Base-by-base conservation (phyloP, 2,113 vertebrate species). In the Dromas ardeola region DNA sequence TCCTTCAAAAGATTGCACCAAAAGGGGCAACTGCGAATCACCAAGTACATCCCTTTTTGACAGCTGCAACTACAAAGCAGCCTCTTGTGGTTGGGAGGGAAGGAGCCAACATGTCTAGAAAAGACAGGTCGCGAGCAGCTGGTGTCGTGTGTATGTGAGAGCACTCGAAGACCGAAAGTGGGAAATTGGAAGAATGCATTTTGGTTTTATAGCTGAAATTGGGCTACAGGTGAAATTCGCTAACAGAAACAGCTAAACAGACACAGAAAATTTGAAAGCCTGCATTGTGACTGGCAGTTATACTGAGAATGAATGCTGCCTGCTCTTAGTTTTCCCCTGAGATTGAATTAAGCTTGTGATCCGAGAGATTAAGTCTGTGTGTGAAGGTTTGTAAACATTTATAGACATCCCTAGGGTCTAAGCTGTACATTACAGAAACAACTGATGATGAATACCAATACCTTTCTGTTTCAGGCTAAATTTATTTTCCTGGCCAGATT, bases 151-250 rank as follows among this genome's bases (percentile, higher is more conserved):
- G 1, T 66, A 4, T 36, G 79, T 25, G 59, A 47, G 27, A 65
- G 97, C 97, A 55, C 97, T 91, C 40, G 70, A 90, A 83, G 90
- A 74, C 63, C 17, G 32, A 76, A 69, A 98, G 23, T 98, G 97
- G 96, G 87, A 53, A 84, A 67, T 1, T 11, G 10, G 61, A 66
- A 18, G 10, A 49, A 70, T 4, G 6, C 7, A 1, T 62, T 43
- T 74, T 6, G 30, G 36, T 27, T 95, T 81, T 66, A 2, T 8
- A 76, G 58, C 67, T 58, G 59, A 81, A 97, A 74, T 40, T 11
- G 56, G 26, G 40, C 77, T 70, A 14, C 26, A 25, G 86, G 73
- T 81, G 59, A n/a, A 67, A 71, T 45, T 40, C 32, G 52, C 19
- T 77, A 3, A 3, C 4, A 69, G 36, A 85, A 73, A 49, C 9